These are phyloP conservation scores for Scaptodrosophila latifasciaeformis DNA, from an alignment of 2,888 invertebrate species.

Conservation along the genomic window DNA sequence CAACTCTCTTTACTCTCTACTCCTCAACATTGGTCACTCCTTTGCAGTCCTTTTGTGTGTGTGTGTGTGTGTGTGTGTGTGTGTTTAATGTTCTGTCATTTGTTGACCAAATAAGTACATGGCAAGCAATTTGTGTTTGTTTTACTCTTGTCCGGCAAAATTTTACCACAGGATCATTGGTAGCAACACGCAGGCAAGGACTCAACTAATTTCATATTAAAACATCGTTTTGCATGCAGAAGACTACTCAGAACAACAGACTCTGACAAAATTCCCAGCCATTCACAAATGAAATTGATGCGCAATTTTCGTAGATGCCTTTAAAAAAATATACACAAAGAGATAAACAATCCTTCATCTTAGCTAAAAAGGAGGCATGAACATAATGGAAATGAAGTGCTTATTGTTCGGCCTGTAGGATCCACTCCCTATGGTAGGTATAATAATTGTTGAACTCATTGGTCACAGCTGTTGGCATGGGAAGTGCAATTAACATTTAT, in stretches of 20 bases:
- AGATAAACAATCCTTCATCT: too few species aligned
- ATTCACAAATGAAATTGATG: conserved; percentile 65
- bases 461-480: conserved; percentile 45
- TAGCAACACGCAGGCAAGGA: conserved; percentile 53
- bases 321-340: conserved; percentile 28
- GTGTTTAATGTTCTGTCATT: conserved; percentile 60
- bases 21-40: too few species aligned
- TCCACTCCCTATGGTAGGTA: conserved; percentile 14
- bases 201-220: conserved; percentile 69
- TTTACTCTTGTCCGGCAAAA: conserved; percentile 45
- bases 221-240: conserved; percentile 71
- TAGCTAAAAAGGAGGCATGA: too few species aligned
- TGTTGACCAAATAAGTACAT: conserved; percentile 70
- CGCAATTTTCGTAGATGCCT: conserved; percentile 26
- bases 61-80: conserved; percentile 11
- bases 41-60: background rate
- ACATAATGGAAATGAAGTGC: too few species aligned
- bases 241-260: conserved; percentile 16
- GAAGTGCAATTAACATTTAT: conserved; percentile 65
- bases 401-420: too few species aligned
- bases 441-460: conserved; percentile 62
- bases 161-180: background rate
- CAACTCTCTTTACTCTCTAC: background rate
- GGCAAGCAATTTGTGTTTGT: conserved; percentile 70
- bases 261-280: conserved; percentile 28